Conservation (phyloP, 2,113 vertebrate genomes). For the pig (Sus scrofa) region DNA sequence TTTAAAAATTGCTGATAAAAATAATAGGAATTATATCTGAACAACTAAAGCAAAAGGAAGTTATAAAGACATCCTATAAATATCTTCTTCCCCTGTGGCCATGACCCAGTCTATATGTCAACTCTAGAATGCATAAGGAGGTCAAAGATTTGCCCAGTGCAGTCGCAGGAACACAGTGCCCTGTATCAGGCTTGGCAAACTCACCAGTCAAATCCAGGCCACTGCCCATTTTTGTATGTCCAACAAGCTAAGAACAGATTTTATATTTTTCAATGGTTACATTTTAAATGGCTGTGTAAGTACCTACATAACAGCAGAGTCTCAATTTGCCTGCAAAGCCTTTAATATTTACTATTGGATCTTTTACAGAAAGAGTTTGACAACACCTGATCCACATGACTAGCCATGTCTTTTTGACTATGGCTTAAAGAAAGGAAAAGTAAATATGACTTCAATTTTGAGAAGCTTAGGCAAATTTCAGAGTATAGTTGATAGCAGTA, state of each 20-base stretch:
- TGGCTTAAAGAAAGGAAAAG: slow-evolving; percentile 7
- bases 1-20: background rate
- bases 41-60: slow-evolving; percentile 14
- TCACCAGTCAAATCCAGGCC: background rate
- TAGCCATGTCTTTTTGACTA: background rate
- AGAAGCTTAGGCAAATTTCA: background rate
- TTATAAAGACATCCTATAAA: background rate
- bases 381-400: background rate
- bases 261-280: background rate
- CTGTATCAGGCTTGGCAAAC: background rate
- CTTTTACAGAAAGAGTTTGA: background rate
- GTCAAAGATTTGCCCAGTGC: background rate
- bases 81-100: background rate
- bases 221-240: background rate
- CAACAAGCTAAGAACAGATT: background rate
- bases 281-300: background rate
- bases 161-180: background rate
- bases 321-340: background rate
- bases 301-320: background rate
- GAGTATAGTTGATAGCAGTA: background rate
- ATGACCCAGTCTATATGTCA: background rate
- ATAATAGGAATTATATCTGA: background rate
- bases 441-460: background rate
- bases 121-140: background rate
- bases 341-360: background rate